phyloP scores from a whole-genome alignment of 2,888 invertebrate species.

The Atrina japonica region DNA sequence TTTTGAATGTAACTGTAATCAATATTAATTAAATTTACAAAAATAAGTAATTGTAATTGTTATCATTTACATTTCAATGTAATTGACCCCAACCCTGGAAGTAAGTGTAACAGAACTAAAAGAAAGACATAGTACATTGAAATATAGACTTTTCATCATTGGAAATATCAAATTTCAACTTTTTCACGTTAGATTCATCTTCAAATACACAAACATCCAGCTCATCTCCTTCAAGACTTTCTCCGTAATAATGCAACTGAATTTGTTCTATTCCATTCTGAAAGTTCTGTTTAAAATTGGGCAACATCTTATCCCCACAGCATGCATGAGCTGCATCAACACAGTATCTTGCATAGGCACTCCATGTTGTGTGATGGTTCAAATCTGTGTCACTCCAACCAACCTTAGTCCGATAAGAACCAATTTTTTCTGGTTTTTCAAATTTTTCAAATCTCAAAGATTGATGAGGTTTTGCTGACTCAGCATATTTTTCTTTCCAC shows the following conservation, averaged over 20 bases:
- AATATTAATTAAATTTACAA: no score
- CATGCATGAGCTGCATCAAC: slow-evolving; percentile 61
- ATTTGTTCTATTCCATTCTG: slow-evolving; percentile 60
- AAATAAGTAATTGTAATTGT: no score
- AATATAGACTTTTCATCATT: slow-evolving; percentile 51
- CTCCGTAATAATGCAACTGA: slow-evolving; percentile 67
- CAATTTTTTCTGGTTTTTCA: slow-evolving; percentile 51
- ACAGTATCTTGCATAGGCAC: slow-evolving; percentile 61
- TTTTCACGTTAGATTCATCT: slow-evolving; percentile 30
- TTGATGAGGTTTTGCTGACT: slow-evolving; percentile 43
- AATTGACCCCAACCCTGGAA: no score
- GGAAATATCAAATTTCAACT: slow-evolving; percentile 47
- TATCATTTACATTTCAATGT: no score
- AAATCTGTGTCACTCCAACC: slow-evolving; percentile 65
- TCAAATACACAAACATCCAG: slow-evolving; percentile 68
- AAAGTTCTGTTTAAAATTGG: slow-evolving; percentile 36
- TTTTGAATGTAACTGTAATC: no score
- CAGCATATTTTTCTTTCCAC: slow-evolving; percentile 72
- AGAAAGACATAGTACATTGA: slow-evolving; percentile 43
- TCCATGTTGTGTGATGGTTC: slow-evolving; percentile 67
- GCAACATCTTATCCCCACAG: slow-evolving; percentile 46
- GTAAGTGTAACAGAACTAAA: no score
- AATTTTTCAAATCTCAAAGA: slow-evolving; percentile 59
- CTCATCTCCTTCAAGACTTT: slow-evolving; percentile 69
- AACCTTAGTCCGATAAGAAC: slow-evolving; percentile 50